A percentile compares a stretch with the other conserved stretches of the same genome.
These are phyloP conservation scores for Cephus rjabovi DNA, from an alignment of 2,888 invertebrate species.

Conservation along the genomic window DNA sequence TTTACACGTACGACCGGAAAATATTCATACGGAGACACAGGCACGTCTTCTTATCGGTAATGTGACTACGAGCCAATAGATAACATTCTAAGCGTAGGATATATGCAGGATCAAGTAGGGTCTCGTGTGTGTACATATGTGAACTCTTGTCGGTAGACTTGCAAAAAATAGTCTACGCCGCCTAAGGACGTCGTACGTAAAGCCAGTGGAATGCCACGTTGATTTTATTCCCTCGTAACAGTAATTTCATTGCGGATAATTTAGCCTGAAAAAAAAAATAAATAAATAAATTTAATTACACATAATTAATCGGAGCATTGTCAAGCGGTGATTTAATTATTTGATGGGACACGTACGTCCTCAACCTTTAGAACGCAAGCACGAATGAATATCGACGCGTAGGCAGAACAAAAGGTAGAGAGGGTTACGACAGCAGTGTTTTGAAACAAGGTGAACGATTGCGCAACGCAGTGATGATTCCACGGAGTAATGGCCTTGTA, in stretches of 20 bases:
- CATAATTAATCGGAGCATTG: background rate
- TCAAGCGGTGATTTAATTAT: background rate
- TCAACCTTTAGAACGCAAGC: background rate
- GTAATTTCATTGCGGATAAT: background rate
- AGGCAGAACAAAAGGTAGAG: conserved; percentile 8
- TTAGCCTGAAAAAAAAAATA: background rate
- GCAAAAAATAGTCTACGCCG: conserved; percentile 27
- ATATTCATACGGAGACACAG: background rate
- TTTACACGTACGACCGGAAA: background rate
- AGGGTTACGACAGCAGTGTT: conserved; percentile 12
- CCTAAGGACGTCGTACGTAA: background rate
- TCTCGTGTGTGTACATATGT: background rate
- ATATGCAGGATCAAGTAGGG: background rate
- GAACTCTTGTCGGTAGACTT: conserved; percentile 9
- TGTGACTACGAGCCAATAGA: background rate
- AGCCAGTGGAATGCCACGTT: background rate
- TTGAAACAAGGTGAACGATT: conserved; percentile 8
- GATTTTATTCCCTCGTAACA: background rate
- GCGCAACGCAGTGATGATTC: conserved; percentile 7
- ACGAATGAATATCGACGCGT: background rate
- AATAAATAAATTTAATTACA: background rate
- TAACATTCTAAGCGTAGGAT: background rate
- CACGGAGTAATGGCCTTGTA: conserved; percentile 5
- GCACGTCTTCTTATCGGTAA: background rate
- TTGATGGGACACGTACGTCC: background rate